A percentile compares a stretch with the other conserved stretches of the same genome.
phyloP scores from a whole-genome alignment of 2,888 invertebrate species.

The Temnothorax ravouxi region DNA sequence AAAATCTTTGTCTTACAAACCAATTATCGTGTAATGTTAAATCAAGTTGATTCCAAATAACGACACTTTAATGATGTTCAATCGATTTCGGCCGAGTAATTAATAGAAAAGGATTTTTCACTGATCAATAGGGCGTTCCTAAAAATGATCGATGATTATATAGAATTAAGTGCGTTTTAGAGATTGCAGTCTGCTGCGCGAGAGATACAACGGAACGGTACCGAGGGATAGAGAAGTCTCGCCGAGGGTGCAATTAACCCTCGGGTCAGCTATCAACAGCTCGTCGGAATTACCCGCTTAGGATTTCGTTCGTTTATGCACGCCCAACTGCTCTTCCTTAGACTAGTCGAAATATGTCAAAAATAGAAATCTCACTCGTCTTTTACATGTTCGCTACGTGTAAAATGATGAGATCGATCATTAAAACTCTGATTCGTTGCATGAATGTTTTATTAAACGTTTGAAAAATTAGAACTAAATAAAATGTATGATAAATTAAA shows the following conservation, averaged over 20 bases:
- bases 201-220: slow-evolving; percentile 52
- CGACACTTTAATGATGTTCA: slow-evolving; percentile 7
- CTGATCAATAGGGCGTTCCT: slow-evolving; percentile 21
- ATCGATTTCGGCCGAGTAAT: slow-evolving; percentile 38
- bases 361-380: slow-evolving; percentile 25
- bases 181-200: slow-evolving; percentile 35
- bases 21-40: slow-evolving; percentile 3
- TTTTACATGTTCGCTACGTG: background rate
- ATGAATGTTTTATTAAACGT: background rate
- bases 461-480: background rate
- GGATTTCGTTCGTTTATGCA: slow-evolving; percentile 62
- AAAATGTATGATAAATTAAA: background rate
- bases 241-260: slow-evolving; percentile 81
- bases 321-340: slow-evolving; percentile 16
- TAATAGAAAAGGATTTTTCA: slow-evolving; percentile 36
- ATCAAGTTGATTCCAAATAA: slow-evolving; percentile 19
- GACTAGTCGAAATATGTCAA: slow-evolving; percentile 62
- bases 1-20: background rate
- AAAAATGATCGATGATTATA: slow-evolving; percentile 53
- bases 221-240: slow-evolving; percentile 67
- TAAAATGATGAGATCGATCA: background rate
- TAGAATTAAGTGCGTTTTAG: slow-evolving; percentile 50
- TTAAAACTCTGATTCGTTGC: background rate
- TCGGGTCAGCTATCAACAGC: slow-evolving; percentile 77
- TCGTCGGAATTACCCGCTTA: slow-evolving; percentile 59